A percentile compares a stretch with the other conserved stretches of the same genome.
Evolutionary conservation across 2,113 vertebrate species (phyloP).

Genomic region (Semicossyphus pulcher): DNA sequence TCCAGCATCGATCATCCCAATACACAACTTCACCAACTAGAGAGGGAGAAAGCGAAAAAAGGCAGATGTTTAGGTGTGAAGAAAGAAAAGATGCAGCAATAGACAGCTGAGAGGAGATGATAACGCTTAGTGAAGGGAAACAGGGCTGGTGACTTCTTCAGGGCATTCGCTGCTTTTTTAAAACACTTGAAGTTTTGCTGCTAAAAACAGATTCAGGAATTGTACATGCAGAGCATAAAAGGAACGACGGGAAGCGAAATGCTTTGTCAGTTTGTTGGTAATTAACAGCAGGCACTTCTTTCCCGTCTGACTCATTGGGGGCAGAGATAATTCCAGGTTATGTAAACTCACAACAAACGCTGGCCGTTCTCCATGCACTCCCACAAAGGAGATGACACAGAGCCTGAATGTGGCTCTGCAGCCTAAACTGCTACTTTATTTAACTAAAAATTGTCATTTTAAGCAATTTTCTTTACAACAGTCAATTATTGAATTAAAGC

Average conservation of each 20-base stretch:
- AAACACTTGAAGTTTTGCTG: background rate
- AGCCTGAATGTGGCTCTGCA: slow-evolving; percentile 14
- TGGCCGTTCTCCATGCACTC: slow-evolving; percentile 46
- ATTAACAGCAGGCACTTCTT: slow-evolving; percentile 44
- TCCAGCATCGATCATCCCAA: slow-evolving; percentile 97
- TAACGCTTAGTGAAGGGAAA: slow-evolving; percentile 3
- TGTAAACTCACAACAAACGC: slow-evolving; percentile 49
- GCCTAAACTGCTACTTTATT: background rate
- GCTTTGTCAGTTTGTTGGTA: slow-evolving; percentile 25
- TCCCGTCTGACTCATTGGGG: slow-evolving; percentile 49
- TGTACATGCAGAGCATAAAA: background rate
- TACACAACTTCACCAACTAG: slow-evolving; percentile 97
- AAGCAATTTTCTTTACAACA: background rate
- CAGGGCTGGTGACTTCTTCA: background rate
- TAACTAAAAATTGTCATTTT: background rate
- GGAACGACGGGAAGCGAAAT: slow-evolving; percentile 5
- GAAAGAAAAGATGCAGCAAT: background rate
- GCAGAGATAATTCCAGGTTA: slow-evolving; percentile 62
- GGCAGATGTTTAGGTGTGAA: background rate
- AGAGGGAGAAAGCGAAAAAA: slow-evolving; percentile 14
- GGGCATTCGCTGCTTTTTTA: background rate
- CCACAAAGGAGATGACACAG: slow-evolving; percentile 47
- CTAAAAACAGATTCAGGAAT: slow-evolving; percentile 4
- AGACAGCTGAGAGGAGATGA: background rate
- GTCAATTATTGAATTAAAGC: background rate